These are phyloP conservation scores for Mantis religiosa DNA, from an alignment of 2,888 invertebrate species.

Conservation along the genomic window DNA sequence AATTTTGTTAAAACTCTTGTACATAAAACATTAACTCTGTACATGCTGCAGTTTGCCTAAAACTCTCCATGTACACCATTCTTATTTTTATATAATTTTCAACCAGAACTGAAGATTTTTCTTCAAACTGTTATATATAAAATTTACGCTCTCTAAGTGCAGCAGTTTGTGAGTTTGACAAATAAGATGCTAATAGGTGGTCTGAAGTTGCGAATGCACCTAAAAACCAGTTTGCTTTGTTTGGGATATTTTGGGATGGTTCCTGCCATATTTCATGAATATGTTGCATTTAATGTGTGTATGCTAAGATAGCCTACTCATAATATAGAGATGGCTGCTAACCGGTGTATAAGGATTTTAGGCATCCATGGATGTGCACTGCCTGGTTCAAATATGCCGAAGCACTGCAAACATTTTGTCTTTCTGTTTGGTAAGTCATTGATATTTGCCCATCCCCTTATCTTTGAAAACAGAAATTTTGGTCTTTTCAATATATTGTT, in stretches of 20 bases:
- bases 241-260: background rate
- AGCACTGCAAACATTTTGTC: background rate
- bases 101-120: too few relatives aligned
- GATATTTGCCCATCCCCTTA: background rate
- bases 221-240: too few relatives aligned
- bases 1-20: too few relatives aligned
- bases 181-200: too few relatives aligned
- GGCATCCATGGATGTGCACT: constrained; percentile 12
- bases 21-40: too few relatives aligned
- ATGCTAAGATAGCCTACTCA: background rate
- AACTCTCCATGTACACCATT: too few relatives aligned
- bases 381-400: constrained; percentile 16
- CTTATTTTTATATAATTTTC: too few relatives aligned
- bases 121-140: too few relatives aligned
- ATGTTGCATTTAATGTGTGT: background rate
- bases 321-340: background rate
- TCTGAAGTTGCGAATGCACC: too few relatives aligned
- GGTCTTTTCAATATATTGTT: background rate
- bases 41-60: too few relatives aligned
- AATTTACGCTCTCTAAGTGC: too few relatives aligned
- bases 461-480: background rate
- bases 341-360: background rate
- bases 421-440: background rate
- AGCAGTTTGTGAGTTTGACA: too few relatives aligned
- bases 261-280: background rate